Conservation (phyloP, 2,888 invertebrate genomes). For the Chrysomela aeneicollis region DNA sequence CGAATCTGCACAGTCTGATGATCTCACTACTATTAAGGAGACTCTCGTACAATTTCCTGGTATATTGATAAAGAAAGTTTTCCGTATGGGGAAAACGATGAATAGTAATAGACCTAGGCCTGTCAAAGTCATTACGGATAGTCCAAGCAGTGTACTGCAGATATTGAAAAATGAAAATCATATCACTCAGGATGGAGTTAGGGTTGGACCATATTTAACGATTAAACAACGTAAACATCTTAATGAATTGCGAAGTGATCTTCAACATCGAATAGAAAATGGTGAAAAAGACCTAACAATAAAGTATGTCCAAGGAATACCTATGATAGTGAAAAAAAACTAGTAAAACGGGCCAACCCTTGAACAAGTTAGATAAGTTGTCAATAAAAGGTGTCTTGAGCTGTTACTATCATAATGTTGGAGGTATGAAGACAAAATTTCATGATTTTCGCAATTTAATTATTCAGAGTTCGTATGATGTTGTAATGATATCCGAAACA, state of each 20-base stretch:
- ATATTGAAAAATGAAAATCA: conserved; percentile 13
- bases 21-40: conserved; percentile 11
- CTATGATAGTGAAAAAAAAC: conserved; percentile 11
- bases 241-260: conserved; percentile 5
- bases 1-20: conserved; percentile 12
- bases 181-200: conserved; percentile 6
- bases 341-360: neutral
- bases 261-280: conserved; percentile 12
- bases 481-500: conserved; percentile 10
- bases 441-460: neutral
- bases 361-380: neutral
- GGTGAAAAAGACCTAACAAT: conserved; percentile 16
- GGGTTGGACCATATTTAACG: conserved; percentile 11
- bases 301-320: conserved; percentile 9
- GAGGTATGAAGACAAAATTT: conserved; percentile 5
- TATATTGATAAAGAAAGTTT: conserved; percentile 13
- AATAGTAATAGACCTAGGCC: conserved; percentile 15
- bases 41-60: conserved; percentile 6
- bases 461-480: conserved; percentile 12
- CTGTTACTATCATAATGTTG: conserved; percentile 13
- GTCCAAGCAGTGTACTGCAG: conserved; percentile 6
- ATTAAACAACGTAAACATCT: conserved; percentile 15
- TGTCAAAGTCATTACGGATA: conserved; percentile 12
- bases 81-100: conserved; percentile 6
- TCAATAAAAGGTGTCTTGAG: conserved; percentile 12